A percentile compares a stretch with the other conserved stretches of the same genome.
phyloP scores from a whole-genome alignment of 2,797 vertebrate species.

The Helarctos malayanus region DNA sequence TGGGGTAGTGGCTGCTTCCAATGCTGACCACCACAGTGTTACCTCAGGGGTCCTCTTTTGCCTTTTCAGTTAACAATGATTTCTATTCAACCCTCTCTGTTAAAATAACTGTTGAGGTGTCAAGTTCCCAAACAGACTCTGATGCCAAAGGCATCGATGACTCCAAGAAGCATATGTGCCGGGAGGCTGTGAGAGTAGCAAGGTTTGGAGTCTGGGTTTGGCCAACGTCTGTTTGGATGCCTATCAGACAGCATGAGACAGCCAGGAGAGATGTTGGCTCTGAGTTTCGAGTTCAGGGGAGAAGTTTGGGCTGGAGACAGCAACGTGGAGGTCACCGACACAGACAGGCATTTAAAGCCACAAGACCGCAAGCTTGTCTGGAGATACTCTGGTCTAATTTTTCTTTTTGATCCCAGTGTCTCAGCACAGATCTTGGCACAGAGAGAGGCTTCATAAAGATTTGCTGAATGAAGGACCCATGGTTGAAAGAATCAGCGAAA shows the following conservation, averaged over 20 bases:
- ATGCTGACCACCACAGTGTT: not conserved
- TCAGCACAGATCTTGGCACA: not conserved
- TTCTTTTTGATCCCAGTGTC: not conserved
- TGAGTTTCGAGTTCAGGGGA: not conserved
- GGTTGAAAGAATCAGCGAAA: not conserved
- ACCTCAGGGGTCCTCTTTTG: not conserved
- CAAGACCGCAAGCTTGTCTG: not conserved
- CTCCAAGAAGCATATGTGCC: not conserved
- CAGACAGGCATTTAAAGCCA: too few relatives aligned
- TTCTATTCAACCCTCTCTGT: not conserved
- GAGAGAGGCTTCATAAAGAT: not conserved
- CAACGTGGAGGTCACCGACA: fast-evolving
- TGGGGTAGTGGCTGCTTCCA: not conserved
- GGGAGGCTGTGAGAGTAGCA: not conserved
- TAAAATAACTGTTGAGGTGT: not conserved
- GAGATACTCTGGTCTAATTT: not conserved
- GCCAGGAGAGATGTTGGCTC: not conserved
- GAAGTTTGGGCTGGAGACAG: not conserved
- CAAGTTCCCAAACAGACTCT: slow-evolving; percentile 13
- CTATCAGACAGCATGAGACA: too few relatives aligned
- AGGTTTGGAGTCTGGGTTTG: not conserved
- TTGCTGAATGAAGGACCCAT: not conserved
- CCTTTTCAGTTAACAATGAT: not conserved
- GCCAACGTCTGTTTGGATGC: not conserved
- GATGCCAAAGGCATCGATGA: not conserved